Base-by-base conservation (phyloP, 1,140 invertebrate genomes). In the Psilanteris sp. region DNA sequence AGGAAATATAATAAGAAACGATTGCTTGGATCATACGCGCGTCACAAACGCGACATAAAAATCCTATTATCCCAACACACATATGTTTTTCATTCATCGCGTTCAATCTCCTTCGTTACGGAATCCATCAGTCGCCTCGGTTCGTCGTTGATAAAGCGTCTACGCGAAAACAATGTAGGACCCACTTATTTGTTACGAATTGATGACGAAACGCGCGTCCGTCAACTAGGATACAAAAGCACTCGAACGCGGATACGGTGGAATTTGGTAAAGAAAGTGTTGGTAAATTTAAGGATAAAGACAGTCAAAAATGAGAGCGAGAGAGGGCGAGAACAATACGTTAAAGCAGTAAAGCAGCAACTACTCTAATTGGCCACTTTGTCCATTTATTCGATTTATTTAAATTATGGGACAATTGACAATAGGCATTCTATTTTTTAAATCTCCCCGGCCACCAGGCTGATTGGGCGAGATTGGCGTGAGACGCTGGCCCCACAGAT, bases 301-400 rank as follows among this genome's bases (percentile, higher is more conserved):
- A 46, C 9, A 44, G 34, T 10, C 32, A 37, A 29, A 11, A 44
- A 74, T 72, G 37, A 77, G 70, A 79, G 75, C 52, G 57, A 74
- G 54, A 75, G 59, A 82, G 81, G 82, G 82, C 83, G 84, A 85
- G 83, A 85, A 86, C 83, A 85, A 87, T 85, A 86, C 83, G 80
- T 84, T 87, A 83, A 88, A 88, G 82, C 85, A 86, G 82, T 82
- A 85, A 84, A 68, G 77, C 82, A 85, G 81, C 86, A 88, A 88
- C 85, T 87, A 88, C 85, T 88, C 86, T 88, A 88, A 88, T 88
- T 88, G 87, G 85, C 87, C 87, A 88, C 87, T 88, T 88, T 88
- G 87, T 88, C 86, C 87, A 89, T 89, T 89, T 88, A 89, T 89
- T 89, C 87, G 87, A 89, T 89, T 89, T 89, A 89, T 89, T 89